Evolutionary conservation across 2,888 invertebrate species (phyloP).

Genomic region (Drosophila demipolita): DNA sequence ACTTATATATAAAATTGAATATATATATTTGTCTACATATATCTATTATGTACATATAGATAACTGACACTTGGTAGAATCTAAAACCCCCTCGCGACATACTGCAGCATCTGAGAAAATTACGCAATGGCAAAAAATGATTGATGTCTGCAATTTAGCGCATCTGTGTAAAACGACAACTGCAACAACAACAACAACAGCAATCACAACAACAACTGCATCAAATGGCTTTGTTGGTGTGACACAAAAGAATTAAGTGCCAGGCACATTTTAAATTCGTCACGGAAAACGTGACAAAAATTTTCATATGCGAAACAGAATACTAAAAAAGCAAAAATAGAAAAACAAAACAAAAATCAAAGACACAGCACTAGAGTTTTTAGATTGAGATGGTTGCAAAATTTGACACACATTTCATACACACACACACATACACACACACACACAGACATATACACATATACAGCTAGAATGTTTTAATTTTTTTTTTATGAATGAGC

Average conservation of each 20-base stretch:
- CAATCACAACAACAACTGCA: slow-evolving; percentile 19
- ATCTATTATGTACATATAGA: background rate
- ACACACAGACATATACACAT: background rate
- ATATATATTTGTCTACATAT: background rate
- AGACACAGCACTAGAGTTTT: slow-evolving; percentile 41
- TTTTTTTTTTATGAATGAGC: slow-evolving; percentile 69
- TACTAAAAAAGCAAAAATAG: slow-evolving; percentile 11
- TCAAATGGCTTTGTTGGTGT: slow-evolving; percentile 31
- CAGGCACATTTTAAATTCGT: slow-evolving; percentile 79
- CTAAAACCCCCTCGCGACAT: slow-evolving; percentile 17
- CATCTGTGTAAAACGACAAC: slow-evolving; percentile 72
- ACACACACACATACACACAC: slow-evolving; percentile 54
- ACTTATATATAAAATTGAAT: background rate
- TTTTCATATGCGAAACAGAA: slow-evolving; percentile 69
- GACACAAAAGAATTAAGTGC: slow-evolving; percentile 76
- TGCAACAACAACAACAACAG: slow-evolving; percentile 41
- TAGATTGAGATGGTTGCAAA: slow-evolving; percentile 70
- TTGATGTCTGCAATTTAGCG: slow-evolving; percentile 79
- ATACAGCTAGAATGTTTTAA: slow-evolving; percentile 57
- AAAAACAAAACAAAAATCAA: slow-evolving; percentile 34
- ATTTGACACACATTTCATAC: slow-evolving; percentile 77
- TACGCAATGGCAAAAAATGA: slow-evolving; percentile 74
- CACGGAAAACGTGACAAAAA: slow-evolving; percentile 79
- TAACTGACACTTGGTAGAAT: slow-evolving; percentile 51
- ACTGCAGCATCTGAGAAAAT: slow-evolving; percentile 45